phyloP scores from a whole-genome alignment of 2,797 vertebrate species.

The Passerculus sandwichensis region DNA sequence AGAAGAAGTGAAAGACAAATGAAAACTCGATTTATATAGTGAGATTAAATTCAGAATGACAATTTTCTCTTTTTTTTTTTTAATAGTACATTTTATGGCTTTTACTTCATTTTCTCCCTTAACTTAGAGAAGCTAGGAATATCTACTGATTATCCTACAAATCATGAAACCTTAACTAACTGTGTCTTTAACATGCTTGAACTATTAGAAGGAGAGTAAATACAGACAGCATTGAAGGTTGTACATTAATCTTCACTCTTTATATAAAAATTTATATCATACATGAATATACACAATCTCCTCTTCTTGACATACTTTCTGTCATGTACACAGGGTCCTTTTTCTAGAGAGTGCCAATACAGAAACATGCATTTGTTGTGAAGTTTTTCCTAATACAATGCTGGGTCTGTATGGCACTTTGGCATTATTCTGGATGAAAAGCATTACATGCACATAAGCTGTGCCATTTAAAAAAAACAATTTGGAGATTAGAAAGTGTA shows the following conservation, averaged over 20 bases:
- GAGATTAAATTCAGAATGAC: background rate
- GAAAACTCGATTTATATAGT: accelerated
- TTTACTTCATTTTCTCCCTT: background rate
- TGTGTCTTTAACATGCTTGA: background rate
- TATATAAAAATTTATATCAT: background rate
- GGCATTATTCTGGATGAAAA: conserved; percentile 29
- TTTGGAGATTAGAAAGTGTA: background rate
- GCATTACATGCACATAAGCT: background rate
- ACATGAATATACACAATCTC: background rate
- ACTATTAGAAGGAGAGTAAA: background rate
- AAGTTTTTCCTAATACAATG: background rate
- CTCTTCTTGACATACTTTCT: background rate
- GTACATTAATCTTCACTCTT: background rate
- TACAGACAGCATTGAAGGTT: background rate
- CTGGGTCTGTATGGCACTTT: background rate
- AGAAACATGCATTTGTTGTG: conserved; percentile 12
- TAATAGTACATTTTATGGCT: background rate
- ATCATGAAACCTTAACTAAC: background rate
- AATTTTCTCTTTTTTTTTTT: background rate
- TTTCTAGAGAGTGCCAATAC: background rate
- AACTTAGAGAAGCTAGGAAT: background rate
- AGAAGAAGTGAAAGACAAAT: background rate
- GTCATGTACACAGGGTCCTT: background rate
- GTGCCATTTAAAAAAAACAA: background rate
- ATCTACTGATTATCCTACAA: background rate